Evolutionary conservation across 2,113 vertebrate genomes (phyloP), one percentile per base, ranked within the genome.

Genomic region (Neogale vison): DNA sequence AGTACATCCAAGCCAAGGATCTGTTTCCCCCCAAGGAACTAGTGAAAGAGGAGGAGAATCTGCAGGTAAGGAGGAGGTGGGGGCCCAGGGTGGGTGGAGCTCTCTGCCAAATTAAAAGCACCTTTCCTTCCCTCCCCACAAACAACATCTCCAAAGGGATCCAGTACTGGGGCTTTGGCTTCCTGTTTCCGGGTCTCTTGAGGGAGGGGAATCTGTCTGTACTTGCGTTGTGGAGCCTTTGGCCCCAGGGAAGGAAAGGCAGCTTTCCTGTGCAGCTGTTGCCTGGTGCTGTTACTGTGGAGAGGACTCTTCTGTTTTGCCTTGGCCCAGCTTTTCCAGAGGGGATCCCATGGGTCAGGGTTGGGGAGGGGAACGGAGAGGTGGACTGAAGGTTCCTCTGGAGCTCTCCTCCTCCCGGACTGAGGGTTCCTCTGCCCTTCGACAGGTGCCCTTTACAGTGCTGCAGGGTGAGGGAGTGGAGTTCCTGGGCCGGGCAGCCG

Each of bases 1-100:
- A 99, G 99, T 99, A 99, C 98, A 99, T 99, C 99, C 99, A 99
- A 99, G 99, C 99, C 98, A 99, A 99, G 99, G 99, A 99, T 98
- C 99, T 99, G 98, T 99, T 99, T 97, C 99, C 99, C 97, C 99
- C 99, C 8, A 99, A 99, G 99, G 99, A 99, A 98, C 99, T 99
- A 96, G 98, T 99, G 93, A 99, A 99, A 98, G 99, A 99, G 97
- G 99, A 99, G 98, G 99, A 99, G 79, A 99, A 99, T 91, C 98
- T 99, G 97, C 99, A 99, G 99, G 99, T 99, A 99, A 98, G 98
- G 90, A 95, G 93, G 39, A 88, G 34, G 31, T 90, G 71, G 55
- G 85, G 76, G n/a, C 45, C 57, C 26, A 13, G 71, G 95, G 29
- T 47, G 34, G 74, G 80, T 88, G 55, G 65, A 57, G 26, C 31